These are phyloP conservation scores for Trematocara zebra DNA, from an alignment of 2,113 vertebrate genomes.

Conservation along the genomic window DNA sequence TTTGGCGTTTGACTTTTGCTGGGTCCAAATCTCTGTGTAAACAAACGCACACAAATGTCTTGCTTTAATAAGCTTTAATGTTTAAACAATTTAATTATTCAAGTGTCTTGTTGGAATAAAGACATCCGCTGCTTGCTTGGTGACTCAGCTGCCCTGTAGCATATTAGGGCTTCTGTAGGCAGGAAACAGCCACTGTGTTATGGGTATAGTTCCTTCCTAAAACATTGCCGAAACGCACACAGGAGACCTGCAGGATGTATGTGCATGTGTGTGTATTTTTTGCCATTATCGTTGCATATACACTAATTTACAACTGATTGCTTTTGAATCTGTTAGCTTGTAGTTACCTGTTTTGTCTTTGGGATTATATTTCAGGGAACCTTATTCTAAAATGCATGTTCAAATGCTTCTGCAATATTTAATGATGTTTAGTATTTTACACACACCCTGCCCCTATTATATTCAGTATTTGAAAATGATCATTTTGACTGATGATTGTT, in stretches of 20 bases:
- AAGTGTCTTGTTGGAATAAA: conserved; percentile 25
- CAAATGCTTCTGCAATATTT: rapidly evolving
- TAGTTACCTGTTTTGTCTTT: not conserved
- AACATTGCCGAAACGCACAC: conserved; percentile 52
- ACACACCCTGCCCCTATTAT: not conserved
- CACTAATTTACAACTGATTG: rapidly evolving
- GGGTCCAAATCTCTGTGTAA: not conserved
- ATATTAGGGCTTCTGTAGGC: conserved; percentile 42
- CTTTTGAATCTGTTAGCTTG: not conserved
- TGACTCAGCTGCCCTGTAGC: conserved; percentile 35
- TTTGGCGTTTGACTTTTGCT: not conserved
- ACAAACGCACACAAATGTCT: not conserved
- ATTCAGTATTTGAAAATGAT: not conserved
- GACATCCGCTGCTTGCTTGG: conserved; percentile 28
- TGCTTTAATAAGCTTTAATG: not conserved
- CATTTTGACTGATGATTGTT: not conserved
- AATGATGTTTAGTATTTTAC: not conserved
- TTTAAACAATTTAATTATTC: conserved; percentile 33
- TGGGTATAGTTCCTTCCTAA: conserved; percentile 56
- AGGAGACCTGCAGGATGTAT: conserved; percentile 51
- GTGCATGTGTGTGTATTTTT: not conserved
- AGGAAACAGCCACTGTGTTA: conserved; percentile 62
- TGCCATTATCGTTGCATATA: not conserved
- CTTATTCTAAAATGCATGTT: not conserved
- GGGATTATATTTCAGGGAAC: not conserved